Evolutionary conservation across 2,888 invertebrate genomes (phyloP).

Genomic region (Oxystoma pomonae): DNA sequence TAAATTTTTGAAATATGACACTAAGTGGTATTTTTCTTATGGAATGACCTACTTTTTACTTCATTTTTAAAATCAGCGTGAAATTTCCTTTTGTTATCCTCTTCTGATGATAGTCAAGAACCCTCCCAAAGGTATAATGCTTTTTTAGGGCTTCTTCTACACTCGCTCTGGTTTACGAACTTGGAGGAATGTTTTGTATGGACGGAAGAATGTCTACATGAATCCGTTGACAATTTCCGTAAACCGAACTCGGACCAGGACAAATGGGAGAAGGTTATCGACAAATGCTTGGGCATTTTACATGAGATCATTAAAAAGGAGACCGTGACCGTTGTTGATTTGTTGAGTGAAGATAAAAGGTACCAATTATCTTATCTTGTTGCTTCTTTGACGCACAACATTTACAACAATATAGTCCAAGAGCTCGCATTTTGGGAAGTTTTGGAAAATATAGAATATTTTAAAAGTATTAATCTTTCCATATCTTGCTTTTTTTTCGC

Average conservation of each 20-base stretch:
- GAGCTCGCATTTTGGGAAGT: too few relatives aligned
- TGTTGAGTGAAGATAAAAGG: slow-evolving; percentile 56
- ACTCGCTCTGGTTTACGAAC: slow-evolving; percentile 50
- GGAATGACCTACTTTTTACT: too few relatives aligned
- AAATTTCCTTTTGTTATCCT: too few relatives aligned
- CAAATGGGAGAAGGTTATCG: slow-evolving; percentile 43
- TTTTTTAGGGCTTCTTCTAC: slow-evolving; percentile 36
- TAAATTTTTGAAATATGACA: too few relatives aligned
- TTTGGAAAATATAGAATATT: too few relatives aligned
- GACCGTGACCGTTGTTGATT: slow-evolving; percentile 49
- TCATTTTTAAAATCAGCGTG: too few relatives aligned
- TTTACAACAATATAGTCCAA: too few relatives aligned
- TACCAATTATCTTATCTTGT: slow-evolving; percentile 61
- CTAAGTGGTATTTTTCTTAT: too few relatives aligned
- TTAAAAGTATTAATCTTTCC: too few relatives aligned
- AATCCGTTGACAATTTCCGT: slow-evolving; percentile 56
- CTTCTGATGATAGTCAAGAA: too few relatives aligned
- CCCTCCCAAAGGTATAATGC: too few relatives aligned
- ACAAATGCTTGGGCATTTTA: slow-evolving; percentile 48
- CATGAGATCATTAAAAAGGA: slow-evolving; percentile 53
- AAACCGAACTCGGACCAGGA: slow-evolving; percentile 47
- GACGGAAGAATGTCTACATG: slow-evolving; percentile 73
- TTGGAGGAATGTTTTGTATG: slow-evolving; percentile 64
- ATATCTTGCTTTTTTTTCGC: too few relatives aligned
- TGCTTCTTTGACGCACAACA: slow-evolving; percentile 36